Percentiles rank a stretch among this genome's conserved stretches.
phyloP scores from a whole-genome alignment of 2,888 invertebrate species.

The Adelphocoris suturalis region DNA sequence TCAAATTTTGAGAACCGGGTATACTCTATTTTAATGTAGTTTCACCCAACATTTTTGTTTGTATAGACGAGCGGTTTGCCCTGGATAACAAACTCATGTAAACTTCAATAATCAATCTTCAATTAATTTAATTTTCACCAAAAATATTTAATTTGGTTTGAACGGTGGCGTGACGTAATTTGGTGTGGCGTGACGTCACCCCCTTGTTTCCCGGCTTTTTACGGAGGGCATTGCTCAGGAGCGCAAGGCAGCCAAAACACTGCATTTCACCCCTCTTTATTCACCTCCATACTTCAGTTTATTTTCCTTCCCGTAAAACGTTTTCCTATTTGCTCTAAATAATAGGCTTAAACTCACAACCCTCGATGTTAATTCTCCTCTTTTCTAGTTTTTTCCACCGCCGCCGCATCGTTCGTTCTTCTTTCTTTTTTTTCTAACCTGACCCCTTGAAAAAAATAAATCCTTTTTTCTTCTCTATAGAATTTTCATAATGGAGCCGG shows the following conservation, averaged over 20 bases:
- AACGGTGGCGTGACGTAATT: too few species aligned
- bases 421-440: background rate
- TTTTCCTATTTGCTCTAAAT: conserved; percentile 17
- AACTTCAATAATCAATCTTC: too few species aligned
- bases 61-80: too few species aligned
- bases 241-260: background rate
- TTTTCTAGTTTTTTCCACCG: background rate
- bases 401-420: background rate
- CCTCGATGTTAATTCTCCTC: conserved; percentile 13
- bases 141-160: too few species aligned
- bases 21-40: too few species aligned
- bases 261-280: conserved; percentile 19
- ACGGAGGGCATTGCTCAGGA: background rate
- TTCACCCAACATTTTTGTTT: too few species aligned
- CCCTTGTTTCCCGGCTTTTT: too few species aligned
- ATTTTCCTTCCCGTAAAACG: background rate
- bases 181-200: too few species aligned
- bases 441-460: background rate
- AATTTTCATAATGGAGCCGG: background rate
- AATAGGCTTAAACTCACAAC: conserved; percentile 14
- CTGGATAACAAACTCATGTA: too few species aligned
- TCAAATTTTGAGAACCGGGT: too few species aligned
- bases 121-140: too few species aligned
- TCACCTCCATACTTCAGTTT: background rate
- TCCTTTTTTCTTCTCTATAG: background rate